phyloP scores from a whole-genome alignment of 1,140 invertebrate species.

The Papilio polytes region DNA sequence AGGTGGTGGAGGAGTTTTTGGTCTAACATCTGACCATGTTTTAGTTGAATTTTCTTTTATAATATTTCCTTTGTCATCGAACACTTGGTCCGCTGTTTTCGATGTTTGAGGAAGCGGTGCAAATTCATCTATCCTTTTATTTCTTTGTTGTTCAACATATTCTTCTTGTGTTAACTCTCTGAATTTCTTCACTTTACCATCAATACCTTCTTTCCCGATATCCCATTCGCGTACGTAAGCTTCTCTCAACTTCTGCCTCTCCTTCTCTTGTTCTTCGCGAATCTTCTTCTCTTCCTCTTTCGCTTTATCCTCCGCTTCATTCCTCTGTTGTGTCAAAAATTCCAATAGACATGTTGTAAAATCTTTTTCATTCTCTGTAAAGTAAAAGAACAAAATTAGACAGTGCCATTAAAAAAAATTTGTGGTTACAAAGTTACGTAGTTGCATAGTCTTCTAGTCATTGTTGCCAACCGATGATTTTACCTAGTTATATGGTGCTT shows the following conservation, averaged over 20 bases:
- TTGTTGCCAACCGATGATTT: no score
- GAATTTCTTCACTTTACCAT: conserved; percentile 80
- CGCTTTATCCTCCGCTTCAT: conserved; percentile 78
- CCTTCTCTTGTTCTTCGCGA: conserved; percentile 75
- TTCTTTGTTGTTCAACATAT: conserved; percentile 90
- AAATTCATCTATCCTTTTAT: conserved; percentile 88
- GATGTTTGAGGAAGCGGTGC: conserved; percentile 78
- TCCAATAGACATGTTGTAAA: conserved; percentile 78
- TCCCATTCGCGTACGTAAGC: conserved; percentile 88
- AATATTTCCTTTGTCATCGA: conserved; percentile 67
- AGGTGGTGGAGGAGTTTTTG: conserved; percentile 63
- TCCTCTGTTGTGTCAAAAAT: conserved; percentile 80
- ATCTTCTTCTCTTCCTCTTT: conserved; percentile 75
- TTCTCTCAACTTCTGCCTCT: conserved; percentile 81
- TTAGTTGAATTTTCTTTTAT: conserved; percentile 47
- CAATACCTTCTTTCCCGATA: conserved; percentile 84
- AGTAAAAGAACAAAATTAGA: conserved; percentile 26
- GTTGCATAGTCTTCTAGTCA: no score
- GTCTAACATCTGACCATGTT: conserved; percentile 77
- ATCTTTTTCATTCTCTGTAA: conserved; percentile 78
- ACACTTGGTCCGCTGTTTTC: conserved; percentile 59
- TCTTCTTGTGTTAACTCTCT: conserved; percentile 90
- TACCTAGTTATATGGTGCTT: no score
- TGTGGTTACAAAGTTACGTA: no score
- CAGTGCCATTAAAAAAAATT: neutral